Evolutionary conservation across 2,113 vertebrate species (phyloP).

Genomic region (Pseudonaja textilis): DNA sequence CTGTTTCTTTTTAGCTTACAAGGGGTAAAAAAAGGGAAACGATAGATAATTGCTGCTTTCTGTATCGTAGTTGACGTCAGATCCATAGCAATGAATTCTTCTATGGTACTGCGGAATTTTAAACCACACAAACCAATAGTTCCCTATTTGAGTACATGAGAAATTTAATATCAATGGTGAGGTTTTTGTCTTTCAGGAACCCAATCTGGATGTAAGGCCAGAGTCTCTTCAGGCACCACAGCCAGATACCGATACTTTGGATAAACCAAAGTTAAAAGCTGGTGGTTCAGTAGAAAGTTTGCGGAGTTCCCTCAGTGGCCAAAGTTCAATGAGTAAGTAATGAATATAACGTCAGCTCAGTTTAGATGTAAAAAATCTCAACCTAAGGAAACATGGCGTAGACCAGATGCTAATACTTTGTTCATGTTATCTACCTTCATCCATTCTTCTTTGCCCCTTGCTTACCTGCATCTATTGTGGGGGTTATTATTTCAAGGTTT

Average conservation of each 20-base stretch:
- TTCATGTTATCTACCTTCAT: neutral
- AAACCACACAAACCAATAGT: neutral
- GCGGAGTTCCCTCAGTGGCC: conserved; percentile 93
- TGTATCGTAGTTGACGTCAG: neutral
- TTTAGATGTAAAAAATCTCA: neutral
- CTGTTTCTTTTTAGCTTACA: neutral
- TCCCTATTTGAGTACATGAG: neutral
- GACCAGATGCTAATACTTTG: neutral
- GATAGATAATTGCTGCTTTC: neutral
- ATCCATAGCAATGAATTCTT: neutral
- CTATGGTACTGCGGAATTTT: neutral
- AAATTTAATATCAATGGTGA: neutral
- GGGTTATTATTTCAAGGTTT: neutral
- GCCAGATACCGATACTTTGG: conserved; percentile 80
- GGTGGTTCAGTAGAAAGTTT: conserved; percentile 96
- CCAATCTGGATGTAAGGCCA: conserved; percentile 80
- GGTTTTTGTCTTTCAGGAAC: conserved; percentile 68
- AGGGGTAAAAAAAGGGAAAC: neutral
- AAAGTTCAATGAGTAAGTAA: conserved; percentile 96
- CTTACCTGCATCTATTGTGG: neutral
- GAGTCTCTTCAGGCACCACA: conserved; percentile 80
- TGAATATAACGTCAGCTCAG: neutral
- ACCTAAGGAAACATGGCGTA: neutral
- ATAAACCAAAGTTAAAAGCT: conserved; percentile 95
- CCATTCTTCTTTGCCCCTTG: neutral